These are phyloP conservation scores for Liparis tanakae DNA, from an alignment of 2,797 vertebrate genomes.

Conservation along the genomic window DNA sequence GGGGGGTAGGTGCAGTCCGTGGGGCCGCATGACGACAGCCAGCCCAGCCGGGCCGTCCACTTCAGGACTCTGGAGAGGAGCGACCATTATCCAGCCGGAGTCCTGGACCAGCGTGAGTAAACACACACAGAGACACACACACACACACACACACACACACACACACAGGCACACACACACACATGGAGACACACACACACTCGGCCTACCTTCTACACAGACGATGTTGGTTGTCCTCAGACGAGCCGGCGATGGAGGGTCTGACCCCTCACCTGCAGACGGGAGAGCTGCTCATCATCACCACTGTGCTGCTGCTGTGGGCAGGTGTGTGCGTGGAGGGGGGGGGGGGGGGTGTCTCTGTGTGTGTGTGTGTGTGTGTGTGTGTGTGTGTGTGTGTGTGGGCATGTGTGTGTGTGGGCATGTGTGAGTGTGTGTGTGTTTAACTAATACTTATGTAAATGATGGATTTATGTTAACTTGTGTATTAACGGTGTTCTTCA, in stretches of 20 bases:
- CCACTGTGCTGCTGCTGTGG: conserved; percentile 96
- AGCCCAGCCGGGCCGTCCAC: conserved; percentile 90
- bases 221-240: conserved; percentile 68
- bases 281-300: conserved; percentile 94
- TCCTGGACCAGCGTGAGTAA: conserved; percentile 90
- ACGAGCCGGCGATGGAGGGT: conserved; percentile 94
- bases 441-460: not conserved
- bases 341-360: no score
- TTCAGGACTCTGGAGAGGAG: conserved; percentile 95
- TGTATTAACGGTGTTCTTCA: not conserved
- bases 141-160: not conserved
- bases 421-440: not conserved
- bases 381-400: no score
- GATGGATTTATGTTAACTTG: not conserved
- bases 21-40: conserved; percentile 91
- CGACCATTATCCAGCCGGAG: conserved; percentile 91
- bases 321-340: conserved; percentile 76
- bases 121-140: conserved; percentile 26
- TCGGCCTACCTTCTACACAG: no score
- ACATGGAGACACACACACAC: not conserved
- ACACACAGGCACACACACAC: not conserved
- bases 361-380: no score
- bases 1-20: conserved; percentile 88
- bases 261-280: conserved; percentile 91
- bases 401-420: no score